These are phyloP conservation scores for Phalacrocorax aristotelis DNA, from an alignment of 2,113 vertebrate species.

Conservation along the genomic window DNA sequence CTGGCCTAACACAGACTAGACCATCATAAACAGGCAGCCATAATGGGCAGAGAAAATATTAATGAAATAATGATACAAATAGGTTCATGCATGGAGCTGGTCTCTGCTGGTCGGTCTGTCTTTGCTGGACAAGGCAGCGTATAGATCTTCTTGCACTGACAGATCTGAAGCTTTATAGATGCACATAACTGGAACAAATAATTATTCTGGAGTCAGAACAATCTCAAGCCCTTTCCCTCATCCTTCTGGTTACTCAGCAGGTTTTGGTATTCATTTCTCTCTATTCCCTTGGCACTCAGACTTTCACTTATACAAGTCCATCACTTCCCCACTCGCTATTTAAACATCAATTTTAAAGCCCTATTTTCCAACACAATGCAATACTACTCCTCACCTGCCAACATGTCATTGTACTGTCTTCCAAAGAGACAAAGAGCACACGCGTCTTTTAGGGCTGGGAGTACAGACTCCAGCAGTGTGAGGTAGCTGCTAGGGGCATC, in stretches of 20 bases:
- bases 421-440: background rate
- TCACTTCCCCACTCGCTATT: background rate
- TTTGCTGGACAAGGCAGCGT: background rate
- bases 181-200: background rate
- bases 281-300: background rate
- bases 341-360: background rate
- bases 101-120: background rate
- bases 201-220: background rate
- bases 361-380: background rate
- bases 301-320: background rate
- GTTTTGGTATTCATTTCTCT: background rate
- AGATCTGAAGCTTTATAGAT: background rate
- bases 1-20: background rate
- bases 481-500: background rate
- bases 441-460: background rate
- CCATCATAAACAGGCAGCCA: background rate
- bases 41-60: background rate
- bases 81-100: background rate
- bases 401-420: background rate
- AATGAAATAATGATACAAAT: background rate
- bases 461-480: accelerated
- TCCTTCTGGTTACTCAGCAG: background rate
- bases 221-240: background rate
- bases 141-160: background rate
- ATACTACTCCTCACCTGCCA: background rate